A percentile compares a stretch with the other conserved stretches of the same genome.
phyloP scores from a whole-genome alignment of 2,888 invertebrate species.

The Sicus ferrugineus region DNA sequence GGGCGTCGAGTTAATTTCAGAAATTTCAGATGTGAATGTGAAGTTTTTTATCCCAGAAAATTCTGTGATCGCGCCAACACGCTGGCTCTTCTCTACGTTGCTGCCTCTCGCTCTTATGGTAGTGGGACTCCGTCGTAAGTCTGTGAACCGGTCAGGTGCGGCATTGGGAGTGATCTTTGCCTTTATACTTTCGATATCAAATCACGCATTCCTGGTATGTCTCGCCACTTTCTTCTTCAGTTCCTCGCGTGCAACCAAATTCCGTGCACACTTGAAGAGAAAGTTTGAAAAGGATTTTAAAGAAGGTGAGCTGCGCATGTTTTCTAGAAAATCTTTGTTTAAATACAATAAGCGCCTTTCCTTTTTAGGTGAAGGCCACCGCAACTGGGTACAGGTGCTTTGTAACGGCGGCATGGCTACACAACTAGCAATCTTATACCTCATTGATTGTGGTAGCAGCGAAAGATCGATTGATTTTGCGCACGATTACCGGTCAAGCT shows the following conservation, averaged over 20 bases:
- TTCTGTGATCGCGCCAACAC: slow-evolving; percentile 57
- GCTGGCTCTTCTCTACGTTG: slow-evolving; percentile 62
- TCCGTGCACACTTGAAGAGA: slow-evolving; percentile 71
- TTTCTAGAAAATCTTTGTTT: background rate
- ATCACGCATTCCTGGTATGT: slow-evolving; percentile 77
- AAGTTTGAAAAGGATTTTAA: slow-evolving; percentile 80
- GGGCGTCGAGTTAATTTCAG: slow-evolving; percentile 31
- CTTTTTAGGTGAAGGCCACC: slow-evolving; percentile 75
- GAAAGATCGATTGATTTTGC: slow-evolving; percentile 82
- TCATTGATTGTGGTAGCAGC: slow-evolving; percentile 80
- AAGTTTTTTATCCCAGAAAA: slow-evolving; percentile 47
- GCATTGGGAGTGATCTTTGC: slow-evolving; percentile 76
- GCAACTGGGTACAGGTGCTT: slow-evolving; percentile 89
- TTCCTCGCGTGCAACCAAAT: slow-evolving; percentile 84
- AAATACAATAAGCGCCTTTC: too few relatives aligned
- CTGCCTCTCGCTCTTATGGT: slow-evolving; percentile 71
- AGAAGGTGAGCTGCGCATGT: slow-evolving; percentile 69
- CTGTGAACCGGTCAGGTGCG: slow-evolving; percentile 76
- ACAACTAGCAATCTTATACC: slow-evolving; percentile 77
- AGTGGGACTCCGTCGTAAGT: slow-evolving; percentile 74
- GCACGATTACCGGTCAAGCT: slow-evolving; percentile 78
- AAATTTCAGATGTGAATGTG: background rate
- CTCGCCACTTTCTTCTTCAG: slow-evolving; percentile 81
- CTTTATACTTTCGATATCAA: slow-evolving; percentile 79
- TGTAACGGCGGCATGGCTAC: slow-evolving; percentile 90